Evolutionary conservation across 2,113 vertebrate species (phyloP).

Genomic region (Callopanchax toddi): DNA sequence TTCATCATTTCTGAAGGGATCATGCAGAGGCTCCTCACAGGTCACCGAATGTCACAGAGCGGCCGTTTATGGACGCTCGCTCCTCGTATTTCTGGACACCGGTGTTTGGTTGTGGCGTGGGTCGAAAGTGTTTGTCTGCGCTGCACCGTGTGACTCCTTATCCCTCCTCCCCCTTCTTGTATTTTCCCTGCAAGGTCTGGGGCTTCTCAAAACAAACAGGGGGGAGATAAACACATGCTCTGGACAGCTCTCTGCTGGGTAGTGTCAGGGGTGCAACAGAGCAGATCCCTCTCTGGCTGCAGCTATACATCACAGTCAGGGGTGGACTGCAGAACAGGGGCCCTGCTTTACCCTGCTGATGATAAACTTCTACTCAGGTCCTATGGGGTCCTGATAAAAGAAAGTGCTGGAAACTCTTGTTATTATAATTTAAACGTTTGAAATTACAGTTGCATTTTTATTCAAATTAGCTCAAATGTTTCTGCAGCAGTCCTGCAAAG

Average conservation of each 20-base stretch:
- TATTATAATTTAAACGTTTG: conserved; percentile 3
- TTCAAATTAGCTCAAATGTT: not conserved
- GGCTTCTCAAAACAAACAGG: conserved; percentile 80
- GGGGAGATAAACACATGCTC: conserved; percentile 75
- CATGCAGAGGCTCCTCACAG: conserved; percentile 21
- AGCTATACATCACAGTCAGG: conserved; percentile 72
- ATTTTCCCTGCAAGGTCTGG: conserved; percentile 76
- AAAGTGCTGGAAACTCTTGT: conserved; percentile 36
- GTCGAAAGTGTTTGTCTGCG: conserved; percentile 40
- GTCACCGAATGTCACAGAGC: conserved; percentile 41
- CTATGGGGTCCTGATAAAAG: conserved; percentile 52
- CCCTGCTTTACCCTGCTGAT: conserved; percentile 48
- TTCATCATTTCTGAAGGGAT: conserved; percentile 36
- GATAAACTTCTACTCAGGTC: conserved; percentile 58
- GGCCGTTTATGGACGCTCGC: conserved; percentile 37
- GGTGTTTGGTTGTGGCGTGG: conserved; percentile 43
- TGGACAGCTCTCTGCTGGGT: conserved; percentile 74
- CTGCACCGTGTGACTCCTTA: conserved; percentile 53
- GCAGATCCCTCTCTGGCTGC: conserved; percentile 68
- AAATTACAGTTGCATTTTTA: not conserved
- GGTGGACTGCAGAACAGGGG: conserved; percentile 57
- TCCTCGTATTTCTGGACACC: conserved; percentile 50
- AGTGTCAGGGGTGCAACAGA: conserved; percentile 72
- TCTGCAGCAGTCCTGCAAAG: not conserved
- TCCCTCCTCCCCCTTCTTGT: conserved; percentile 69